Conservation (phyloP, 2,888 invertebrate species). For the Drosophila dives region DNA sequence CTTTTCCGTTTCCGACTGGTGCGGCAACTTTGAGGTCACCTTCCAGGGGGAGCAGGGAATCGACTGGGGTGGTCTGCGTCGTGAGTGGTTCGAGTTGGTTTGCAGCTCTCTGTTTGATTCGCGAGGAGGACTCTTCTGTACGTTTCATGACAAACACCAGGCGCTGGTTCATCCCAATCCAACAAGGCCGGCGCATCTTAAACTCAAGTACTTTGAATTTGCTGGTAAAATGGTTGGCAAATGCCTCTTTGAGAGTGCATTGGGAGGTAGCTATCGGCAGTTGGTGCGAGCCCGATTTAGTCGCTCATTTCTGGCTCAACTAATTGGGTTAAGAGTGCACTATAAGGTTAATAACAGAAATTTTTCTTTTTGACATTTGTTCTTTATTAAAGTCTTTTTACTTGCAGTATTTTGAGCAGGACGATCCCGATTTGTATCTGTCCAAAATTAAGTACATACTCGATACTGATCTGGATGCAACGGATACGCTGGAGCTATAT, state of each 20-base stretch:
- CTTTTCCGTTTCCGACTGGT: conserved; percentile 96
- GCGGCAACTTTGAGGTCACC: conserved; percentile 95
- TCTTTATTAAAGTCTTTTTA: background rate
- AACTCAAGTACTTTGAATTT: conserved; percentile 95
- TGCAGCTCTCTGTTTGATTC: conserved; percentile 95
- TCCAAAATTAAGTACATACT: conserved; percentile 97
- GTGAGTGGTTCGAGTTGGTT: conserved; percentile 97
- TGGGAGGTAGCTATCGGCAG: conserved; percentile 95
- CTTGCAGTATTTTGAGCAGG: conserved; percentile 95
- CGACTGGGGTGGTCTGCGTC: conserved; percentile 96
- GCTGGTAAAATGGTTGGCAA: conserved; percentile 97
- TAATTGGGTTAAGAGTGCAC: conserved; percentile 96
- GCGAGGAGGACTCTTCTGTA: conserved; percentile 92
- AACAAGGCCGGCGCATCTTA: conserved; percentile 90
- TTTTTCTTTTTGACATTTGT: background rate
- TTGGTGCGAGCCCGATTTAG: conserved; percentile 95
- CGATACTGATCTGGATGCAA: conserved; percentile 93
- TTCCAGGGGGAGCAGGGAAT: conserved; percentile 98
- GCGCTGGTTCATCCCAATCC: conserved; percentile 96
- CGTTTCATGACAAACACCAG: conserved; percentile 94
- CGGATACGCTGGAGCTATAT: conserved; percentile 91
- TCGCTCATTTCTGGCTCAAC: conserved; percentile 96
- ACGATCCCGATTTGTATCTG: conserved; percentile 96
- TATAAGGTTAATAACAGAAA: conserved; percentile 89
- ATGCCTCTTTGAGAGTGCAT: conserved; percentile 96